A percentile compares a stretch with the other conserved stretches of the same genome.
These are phyloP conservation scores for Battus philenor DNA, from an alignment of 1,140 invertebrate species.

Conservation along the genomic window DNA sequence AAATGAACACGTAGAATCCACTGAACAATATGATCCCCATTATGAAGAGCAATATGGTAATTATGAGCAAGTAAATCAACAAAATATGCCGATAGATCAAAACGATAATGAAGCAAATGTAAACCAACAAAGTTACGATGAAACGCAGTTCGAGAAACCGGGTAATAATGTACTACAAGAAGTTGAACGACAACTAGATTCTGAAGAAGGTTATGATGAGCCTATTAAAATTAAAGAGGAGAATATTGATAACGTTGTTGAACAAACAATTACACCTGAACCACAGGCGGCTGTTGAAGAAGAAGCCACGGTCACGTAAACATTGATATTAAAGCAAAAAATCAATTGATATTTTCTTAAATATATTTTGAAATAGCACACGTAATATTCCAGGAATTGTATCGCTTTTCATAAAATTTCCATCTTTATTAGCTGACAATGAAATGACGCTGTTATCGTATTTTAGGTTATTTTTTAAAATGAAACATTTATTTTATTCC, in stretches of 20 bases:
- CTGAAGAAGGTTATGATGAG: constrained; percentile 32
- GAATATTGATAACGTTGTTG: constrained; percentile 10
- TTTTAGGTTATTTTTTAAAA: no score
- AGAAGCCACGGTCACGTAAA: not conserved
- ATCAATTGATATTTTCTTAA: no score
- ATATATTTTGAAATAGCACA: no score
- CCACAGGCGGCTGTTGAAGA: constrained; percentile 5
- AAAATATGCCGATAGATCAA: constrained; percentile 20
- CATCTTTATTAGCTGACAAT: no score
- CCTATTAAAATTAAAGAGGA: constrained; percentile 18
- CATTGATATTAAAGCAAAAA: no score
- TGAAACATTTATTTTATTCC: no score
- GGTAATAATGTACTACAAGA: constrained; percentile 14
- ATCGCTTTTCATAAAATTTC: no score
- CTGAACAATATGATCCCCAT: constrained; percentile 45
- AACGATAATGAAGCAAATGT: constrained; percentile 18
- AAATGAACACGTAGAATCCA: constrained; percentile 46
- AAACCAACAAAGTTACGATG: constrained; percentile 16
- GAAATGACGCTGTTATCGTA: no score
- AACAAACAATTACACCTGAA: constrained; percentile 8
- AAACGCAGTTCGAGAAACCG: constrained; percentile 16
- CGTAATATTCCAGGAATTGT: no score
- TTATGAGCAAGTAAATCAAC: constrained; percentile 28
- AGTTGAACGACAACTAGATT: constrained; percentile 34
- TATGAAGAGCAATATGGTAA: constrained; percentile 47